Percentiles rank a stretch among this genome's conserved stretches.
These are phyloP conservation scores for Aegotheles bennettii DNA, from an alignment of 2,113 vertebrate genomes.

Conservation along the genomic window DNA sequence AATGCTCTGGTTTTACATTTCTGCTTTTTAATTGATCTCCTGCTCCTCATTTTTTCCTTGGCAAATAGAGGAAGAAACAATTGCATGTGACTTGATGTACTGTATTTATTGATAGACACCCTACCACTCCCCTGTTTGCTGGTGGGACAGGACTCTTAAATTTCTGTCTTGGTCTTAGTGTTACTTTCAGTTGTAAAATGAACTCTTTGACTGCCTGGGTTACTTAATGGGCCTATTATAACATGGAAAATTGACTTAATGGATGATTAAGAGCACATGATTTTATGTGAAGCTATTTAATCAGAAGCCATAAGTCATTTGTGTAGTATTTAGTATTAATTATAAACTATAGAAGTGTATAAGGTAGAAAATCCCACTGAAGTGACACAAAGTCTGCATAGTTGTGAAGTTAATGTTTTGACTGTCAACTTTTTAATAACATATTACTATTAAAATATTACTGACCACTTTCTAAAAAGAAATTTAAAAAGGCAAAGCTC, in stretches of 20 bases:
- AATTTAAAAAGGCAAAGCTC: background rate
- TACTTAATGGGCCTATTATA: background rate
- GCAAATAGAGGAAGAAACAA: background rate
- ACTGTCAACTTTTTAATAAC: background rate
- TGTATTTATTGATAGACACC: background rate
- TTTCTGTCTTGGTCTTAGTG: background rate
- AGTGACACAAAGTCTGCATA: background rate
- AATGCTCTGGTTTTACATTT: background rate
- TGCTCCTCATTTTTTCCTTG: background rate
- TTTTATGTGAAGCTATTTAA: background rate
- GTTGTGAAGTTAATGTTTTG: background rate
- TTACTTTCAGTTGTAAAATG: background rate
- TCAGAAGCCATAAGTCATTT: background rate
- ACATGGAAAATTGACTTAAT: background rate
- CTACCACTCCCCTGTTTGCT: background rate
- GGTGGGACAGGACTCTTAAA: background rate
- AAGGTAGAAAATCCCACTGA: background rate
- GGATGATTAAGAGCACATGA: background rate
- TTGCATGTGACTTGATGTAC: background rate
- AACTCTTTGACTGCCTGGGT: background rate
- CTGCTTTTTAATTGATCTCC: conserved; percentile 40
- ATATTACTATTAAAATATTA: background rate
- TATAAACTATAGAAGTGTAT: background rate
- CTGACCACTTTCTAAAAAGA: background rate
- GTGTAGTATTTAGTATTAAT: background rate